Base-by-base conservation (phyloP, 2,888 invertebrate species). In the Trachelus troglodyta region DNA sequence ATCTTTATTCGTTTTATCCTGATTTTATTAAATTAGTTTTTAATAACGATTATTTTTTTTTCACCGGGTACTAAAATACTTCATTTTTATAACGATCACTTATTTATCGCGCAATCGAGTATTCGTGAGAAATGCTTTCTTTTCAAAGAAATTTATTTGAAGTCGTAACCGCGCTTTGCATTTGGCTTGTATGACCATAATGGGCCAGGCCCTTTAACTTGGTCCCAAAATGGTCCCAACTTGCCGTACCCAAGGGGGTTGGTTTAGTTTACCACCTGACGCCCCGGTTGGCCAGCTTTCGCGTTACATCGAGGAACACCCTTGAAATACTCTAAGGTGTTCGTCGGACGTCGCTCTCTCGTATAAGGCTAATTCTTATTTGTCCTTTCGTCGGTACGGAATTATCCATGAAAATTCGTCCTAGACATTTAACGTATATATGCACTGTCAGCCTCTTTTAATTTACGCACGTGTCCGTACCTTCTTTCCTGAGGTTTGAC, bases 211-310 rank as follows among this genome's bases (percentile, higher is more conserved):
- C 74, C 30, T 74, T 74, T 74, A 30, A 30, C 71, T 71, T 71
- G 30, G 71, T n/a, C 71, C 15, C 12, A 31, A 71, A 31, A 31
- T 71, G 71, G 71, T 56, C 56, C 23, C 56, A 23, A 23, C 56
- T 68, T 73, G 77, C 75, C 56, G 76, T 78, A 79, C 79, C 68
- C 37, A 12, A 74, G 75, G 73, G 75, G 76, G 74, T 78, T 75
- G 79, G 69, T 76, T 80, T 81, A 76, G 75, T 78, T 80, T 81
- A 81, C 80, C 85, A 85, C 83, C 84, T 84, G 84, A 83, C 80
- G 80, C 81, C 34, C n/a, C 30, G 40, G 56, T 34, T 12, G 31
- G 69, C n/a, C 30, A 33, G 34, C 34, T 56, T 56, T 56, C 23
- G 56, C 56, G 15, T 56, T 23, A 23, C 23, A 56, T 56, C 56